These are phyloP conservation scores for Parapsyche elsis DNA, from an alignment of 1,140 invertebrate species.

Conservation along the genomic window DNA sequence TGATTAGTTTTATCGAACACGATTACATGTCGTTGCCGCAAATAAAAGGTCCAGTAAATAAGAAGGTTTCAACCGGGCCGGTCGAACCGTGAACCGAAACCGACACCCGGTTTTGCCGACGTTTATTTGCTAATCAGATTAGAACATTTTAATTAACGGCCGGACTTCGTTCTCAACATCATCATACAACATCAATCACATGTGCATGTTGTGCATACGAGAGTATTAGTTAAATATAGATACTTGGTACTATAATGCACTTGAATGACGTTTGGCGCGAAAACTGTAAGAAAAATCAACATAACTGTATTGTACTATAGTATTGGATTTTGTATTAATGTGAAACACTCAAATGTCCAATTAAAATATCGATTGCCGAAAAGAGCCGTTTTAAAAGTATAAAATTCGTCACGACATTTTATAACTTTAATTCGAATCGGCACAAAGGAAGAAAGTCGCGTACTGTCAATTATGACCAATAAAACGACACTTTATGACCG, in stretches of 20 bases:
- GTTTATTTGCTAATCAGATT: slow-evolving; percentile 50
- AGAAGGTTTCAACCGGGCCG: slow-evolving; percentile 11
- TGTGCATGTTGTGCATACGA: background rate
- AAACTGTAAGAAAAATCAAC: too few relatives aligned
- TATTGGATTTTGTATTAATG: too few relatives aligned
- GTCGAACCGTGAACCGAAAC: slow-evolving; percentile 43
- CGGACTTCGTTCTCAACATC: background rate
- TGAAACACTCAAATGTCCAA: too few relatives aligned
- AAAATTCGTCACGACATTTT: background rate
- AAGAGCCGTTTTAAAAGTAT: too few relatives aligned
- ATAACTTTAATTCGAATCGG: background rate
- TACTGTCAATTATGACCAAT: slow-evolving; percentile 11
- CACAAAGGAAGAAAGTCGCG: background rate
- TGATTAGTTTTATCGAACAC: too few relatives aligned
- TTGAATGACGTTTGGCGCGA: too few relatives aligned
- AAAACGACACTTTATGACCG: slow-evolving; percentile 3
- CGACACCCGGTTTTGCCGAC: background rate
- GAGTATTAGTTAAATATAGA: too few relatives aligned
- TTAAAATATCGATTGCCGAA: too few relatives aligned
- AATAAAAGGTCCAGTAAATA: slow-evolving; percentile 49
- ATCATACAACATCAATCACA: slow-evolving; percentile 28
- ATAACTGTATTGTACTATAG: too few relatives aligned
- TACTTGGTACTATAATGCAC: too few relatives aligned
- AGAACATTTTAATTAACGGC: slow-evolving; percentile 51
- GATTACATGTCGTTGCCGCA: too few relatives aligned